phyloP scores from a whole-genome alignment of 2,797 vertebrate genomes.

The Eremophila alpestris region DNA sequence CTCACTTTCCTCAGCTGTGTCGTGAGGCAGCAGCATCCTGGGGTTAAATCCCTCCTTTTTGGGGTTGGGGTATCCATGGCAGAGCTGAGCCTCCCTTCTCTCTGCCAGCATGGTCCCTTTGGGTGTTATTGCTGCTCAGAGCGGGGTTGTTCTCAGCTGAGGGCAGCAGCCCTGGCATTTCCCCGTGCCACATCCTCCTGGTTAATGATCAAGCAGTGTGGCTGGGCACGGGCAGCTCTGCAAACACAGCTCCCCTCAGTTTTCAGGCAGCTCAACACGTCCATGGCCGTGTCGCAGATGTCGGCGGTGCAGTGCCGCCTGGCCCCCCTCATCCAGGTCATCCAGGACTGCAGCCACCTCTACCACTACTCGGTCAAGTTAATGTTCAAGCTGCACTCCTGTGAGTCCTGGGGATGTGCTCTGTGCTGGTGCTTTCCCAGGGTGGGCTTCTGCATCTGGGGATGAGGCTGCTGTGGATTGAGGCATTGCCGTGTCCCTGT shows the following conservation, averaged over 20 bases:
- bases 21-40: fast-evolving
- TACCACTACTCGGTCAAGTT: conserved; percentile 97
- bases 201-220: neutral
- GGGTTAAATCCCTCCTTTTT: neutral
- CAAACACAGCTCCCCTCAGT: conserved; percentile 59
- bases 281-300: conserved; percentile 93
- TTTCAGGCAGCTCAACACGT: conserved; percentile 92
- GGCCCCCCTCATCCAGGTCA: conserved; percentile 94
- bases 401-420: conserved; percentile 77
- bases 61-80: fast-evolving
- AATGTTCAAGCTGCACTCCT: conserved; percentile 94
- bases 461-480: neutral
- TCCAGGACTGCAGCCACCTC: conserved; percentile 96
- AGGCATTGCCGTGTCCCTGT: fast-evolving
- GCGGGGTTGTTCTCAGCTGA: neutral
- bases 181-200: fast-evolving
- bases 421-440: fast-evolving
- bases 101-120: fast-evolving
- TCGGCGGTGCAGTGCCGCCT: conserved; percentile 94
- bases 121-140: neutral
- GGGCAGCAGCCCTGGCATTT: neutral
- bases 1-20: fast-evolving
- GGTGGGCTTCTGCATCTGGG: neutral
- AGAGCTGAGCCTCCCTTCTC: neutral
- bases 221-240: neutral